Evolutionary conservation across 2,888 invertebrate species (phyloP), one percentile per base, ranked within the genome.

Genomic region (Micoletzkya japonica): DNA sequence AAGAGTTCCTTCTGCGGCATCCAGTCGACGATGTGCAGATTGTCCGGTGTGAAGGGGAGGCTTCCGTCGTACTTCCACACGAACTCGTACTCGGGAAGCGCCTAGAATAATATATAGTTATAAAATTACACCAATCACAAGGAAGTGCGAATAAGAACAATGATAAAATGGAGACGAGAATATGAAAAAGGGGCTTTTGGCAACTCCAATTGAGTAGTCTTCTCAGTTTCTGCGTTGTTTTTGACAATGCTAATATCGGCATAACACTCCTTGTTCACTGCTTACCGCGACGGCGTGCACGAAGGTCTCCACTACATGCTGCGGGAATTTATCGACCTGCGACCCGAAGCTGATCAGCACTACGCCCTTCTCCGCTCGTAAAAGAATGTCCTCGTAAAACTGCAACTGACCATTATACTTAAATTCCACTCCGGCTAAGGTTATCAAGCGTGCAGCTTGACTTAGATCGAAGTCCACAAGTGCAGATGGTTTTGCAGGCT

Each of bases 1-100:
- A 80, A 70, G 24, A 80, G 52, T 70, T 80, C 78, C 17, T 72
- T 77, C 66, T 81, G 81, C 17, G 80, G 81, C 7, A 79, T 24
- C 80, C 80, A 80, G 20, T 77, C 69, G 1, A 73, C 63, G 57
- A 72, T 58, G 44, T 74, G 67, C 17, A 81, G 64, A 73, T 81
- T 80, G 10, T 73, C 7, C 2, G 64, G 50, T 39, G 30, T 14
- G n/a, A 20, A 28, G 20, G 20, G 17, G 17, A 36, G 36, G 2
- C 36, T 14, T 50, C 37, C 34, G 7, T 28, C 34, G 54, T 52
- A 50, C 28, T 34, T 64, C 64, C 64, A 64, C 14, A 64, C 24
- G 36, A 64, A 64, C 28, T 30, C 24, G 64, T 34, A 50, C n/a
- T 52, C n/a, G 3, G 64, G 32, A 10, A 64, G 36, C 49, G 26